Evolutionary conservation across 2,113 vertebrate genomes (phyloP), one percentile per base, ranked within the genome.

Genomic region (Sphaerodactylus townsendi): DNA sequence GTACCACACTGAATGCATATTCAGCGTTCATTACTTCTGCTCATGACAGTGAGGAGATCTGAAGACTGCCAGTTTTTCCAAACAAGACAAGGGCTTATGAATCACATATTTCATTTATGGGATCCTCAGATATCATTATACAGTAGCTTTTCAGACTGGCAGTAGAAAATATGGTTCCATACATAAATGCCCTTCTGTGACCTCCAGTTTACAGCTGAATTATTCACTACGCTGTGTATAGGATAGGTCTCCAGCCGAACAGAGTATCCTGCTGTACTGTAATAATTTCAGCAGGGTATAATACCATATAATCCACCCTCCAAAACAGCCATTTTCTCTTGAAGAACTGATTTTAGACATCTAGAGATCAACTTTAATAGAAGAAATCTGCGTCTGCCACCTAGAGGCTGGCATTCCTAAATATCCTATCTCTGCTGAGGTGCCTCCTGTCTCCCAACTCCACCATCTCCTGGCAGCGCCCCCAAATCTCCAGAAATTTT

Each of bases 11-110:
- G 39, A 4, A 76, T 35, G 17, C 41, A 85, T 84, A 14, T 71
- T 89, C 83, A 48, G 62, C 56, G 65, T 53, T 86, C 30, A 84
- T 74, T 41, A 3, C 41, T 83, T 69, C 39, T 90, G 21, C 23
- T 86, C 35, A 79, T 53, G 48, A 62, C 64, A 88, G 78, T 70
- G 84, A 68, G 75, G 53, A 70, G 62, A 10, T 74, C 37, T 71
- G 66, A 48, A 28, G 82, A 30, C 35, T 30, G 82, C 17, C 33
- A 80, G 1, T 62, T 17, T 88, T 8, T 81, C 39, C 10, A 53
- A 64, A 23, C 30, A 53, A 70, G 56, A 39, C 11, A n/a, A 46
- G 25, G 8, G 30, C 71, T 39, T 50, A 9, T 86, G 83, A 44
- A 73, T 88, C 73, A 77, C 66, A 39, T 17, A 53, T 91, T 37